Base-by-base conservation (phyloP, 2,797 vertebrate genomes). In the Limnodromus scolopaceus region DNA sequence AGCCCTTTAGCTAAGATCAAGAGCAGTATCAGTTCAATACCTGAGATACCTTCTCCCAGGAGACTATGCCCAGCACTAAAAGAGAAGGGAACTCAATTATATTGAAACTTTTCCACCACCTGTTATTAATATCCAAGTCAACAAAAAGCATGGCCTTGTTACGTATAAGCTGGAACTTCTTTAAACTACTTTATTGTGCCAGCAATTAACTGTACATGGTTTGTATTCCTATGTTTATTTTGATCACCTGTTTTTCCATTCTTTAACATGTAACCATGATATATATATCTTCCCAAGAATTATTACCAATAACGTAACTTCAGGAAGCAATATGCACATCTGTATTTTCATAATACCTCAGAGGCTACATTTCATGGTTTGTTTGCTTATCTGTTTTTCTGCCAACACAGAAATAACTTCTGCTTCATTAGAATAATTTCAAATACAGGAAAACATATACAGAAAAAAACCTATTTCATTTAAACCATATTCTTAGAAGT, bases 401-500 rank as follows among this genome's bases (percentile, higher is more conserved):
- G 45, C 63, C 34, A 4, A 60, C 51, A 64, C 8, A 78, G 60
- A 87, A 86, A 46, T 71, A 91, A 75, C 20, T 90, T 88, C 43
- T 78, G 51, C 74, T 87, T 92, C 76, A 77, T 87, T 63, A 92
- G 27, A 85, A 91, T 74, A 77, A 91, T 77, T 93, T 70, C 45
- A 79, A 92, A 68, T 70, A 53, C 16, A 45, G 51, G 30, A 87
- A 95, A 89, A 82, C 30, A 65, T 28, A 60, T 18, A 39, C 7
- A 55, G 34, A 41, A 32, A 71, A 61, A 61, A 54, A 46, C 90
- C 66, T 45, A 63, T 84, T 79, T 87, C 32, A 54, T 78, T 87
- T 38, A 75, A 91, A 66, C 12, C 43, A 10, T 25, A 55, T 48
- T 72, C 81, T 85, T 71, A 54, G 57, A 81, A 61, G 49, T 72